A percentile compares a stretch with the other conserved stretches of the same genome.
phyloP scores from a whole-genome alignment of 2,888 invertebrate species.

The Synanthedon tipuliformis region DNA sequence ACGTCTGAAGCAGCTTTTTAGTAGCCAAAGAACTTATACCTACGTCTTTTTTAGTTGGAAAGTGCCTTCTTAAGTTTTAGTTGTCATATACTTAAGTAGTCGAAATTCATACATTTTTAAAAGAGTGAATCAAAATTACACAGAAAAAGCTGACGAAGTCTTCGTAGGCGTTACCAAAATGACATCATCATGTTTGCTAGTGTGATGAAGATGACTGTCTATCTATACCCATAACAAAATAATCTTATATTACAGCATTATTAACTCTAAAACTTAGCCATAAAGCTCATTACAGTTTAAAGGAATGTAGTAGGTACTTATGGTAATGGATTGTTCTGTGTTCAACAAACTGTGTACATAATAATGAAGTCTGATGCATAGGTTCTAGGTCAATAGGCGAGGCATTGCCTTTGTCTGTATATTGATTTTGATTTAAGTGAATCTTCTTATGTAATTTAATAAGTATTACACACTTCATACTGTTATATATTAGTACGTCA shows the following conservation, averaged over 20 bases:
- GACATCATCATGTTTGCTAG: slow-evolving; percentile 47
- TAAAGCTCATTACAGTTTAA: slow-evolving; percentile 4
- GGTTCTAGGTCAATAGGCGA: slow-evolving; percentile 49
- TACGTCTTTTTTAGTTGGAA: too few species aligned
- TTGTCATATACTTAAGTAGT: not conserved
- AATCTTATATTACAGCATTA: slow-evolving; percentile 1
- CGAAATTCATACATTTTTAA: not conserved
- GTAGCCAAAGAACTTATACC: too few species aligned
- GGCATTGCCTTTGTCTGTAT: slow-evolving; percentile 3
- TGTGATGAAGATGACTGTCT: slow-evolving; percentile 10
- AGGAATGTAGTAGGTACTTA: not conserved
- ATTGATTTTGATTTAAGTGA: not conserved
- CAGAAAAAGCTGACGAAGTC: slow-evolving; percentile 13
- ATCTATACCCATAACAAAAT: slow-evolving; percentile 13
- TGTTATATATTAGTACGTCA: too few species aligned
- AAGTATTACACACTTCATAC: too few species aligned
- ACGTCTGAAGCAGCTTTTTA: too few species aligned
- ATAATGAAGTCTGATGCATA: slow-evolving; percentile 19
- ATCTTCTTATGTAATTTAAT: not conserved
- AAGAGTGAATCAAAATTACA: not conserved
- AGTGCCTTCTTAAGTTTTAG: too few species aligned
- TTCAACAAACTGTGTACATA: slow-evolving; percentile 22
- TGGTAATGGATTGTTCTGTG: not conserved
- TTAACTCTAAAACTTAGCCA: not conserved
- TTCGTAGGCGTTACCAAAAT: slow-evolving; percentile 32